phyloP scores from a whole-genome alignment of 2,888 invertebrate species.

The Ganaspis brasiliensis region DNA sequence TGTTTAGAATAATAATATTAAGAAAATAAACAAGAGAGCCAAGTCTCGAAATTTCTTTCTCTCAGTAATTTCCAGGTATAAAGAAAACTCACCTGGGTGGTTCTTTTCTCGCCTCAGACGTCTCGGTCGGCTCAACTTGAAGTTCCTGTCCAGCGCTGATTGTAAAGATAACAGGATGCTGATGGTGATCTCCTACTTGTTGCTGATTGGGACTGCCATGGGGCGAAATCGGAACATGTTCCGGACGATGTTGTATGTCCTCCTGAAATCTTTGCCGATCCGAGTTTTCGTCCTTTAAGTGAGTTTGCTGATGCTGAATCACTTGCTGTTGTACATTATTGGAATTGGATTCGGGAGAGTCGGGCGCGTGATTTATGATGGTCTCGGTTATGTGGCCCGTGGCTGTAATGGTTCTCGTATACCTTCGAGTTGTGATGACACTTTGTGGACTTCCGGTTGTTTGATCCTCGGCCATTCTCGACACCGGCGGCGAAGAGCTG shows the following conservation, averaged over 20 bases:
- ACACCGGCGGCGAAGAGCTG: conserved; percentile 66
- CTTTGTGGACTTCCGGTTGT: conserved; percentile 72
- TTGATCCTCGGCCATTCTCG: conserved; percentile 67
- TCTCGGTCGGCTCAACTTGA: conserved; percentile 74
- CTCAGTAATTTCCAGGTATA: neutral
- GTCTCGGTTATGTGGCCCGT: conserved; percentile 83
- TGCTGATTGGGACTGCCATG: conserved; percentile 66
- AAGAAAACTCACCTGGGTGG: conserved; percentile 75
- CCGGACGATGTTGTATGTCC: conserved; percentile 72
- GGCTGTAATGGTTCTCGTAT: conserved; percentile 84
- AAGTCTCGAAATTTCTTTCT: neutral
- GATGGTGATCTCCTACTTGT: conserved; percentile 60
- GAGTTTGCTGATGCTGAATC: conserved; percentile 75
- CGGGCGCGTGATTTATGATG: conserved; percentile 70
- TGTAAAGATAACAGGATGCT: conserved; percentile 73
- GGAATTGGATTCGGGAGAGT: conserved; percentile 68
- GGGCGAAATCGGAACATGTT: conserved; percentile 71
- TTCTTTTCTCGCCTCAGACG: conserved; percentile 75
- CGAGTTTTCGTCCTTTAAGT: conserved; percentile 62
- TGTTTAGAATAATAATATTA: no score
- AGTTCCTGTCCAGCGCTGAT: conserved; percentile 72
- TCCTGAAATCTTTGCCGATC: conserved; percentile 58
- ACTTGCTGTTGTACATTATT: conserved; percentile 67
- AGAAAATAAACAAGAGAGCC: no score
- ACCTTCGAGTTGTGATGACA: conserved; percentile 83